Conservation (phyloP, 2,797 vertebrate genomes). For the Myripristis murdjan region DNA sequence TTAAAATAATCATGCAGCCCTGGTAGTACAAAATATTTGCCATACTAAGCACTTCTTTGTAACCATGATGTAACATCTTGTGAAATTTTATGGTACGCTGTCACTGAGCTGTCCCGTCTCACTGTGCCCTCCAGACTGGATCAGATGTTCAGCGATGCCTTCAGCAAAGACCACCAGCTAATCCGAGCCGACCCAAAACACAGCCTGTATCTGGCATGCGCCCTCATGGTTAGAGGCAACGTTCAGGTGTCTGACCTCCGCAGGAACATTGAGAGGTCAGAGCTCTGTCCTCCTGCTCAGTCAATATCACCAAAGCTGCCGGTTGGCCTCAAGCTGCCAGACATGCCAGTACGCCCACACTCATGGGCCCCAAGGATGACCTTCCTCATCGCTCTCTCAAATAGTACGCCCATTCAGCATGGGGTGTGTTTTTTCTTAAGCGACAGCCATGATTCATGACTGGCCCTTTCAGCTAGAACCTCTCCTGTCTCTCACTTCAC, state of each 20-base stretch:
- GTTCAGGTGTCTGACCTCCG: slow-evolving; percentile 96
- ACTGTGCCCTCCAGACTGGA: slow-evolving; percentile 86
- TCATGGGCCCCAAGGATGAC: slow-evolving; percentile 31
- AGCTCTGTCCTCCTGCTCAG: not conserved
- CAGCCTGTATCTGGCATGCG: slow-evolving; percentile 94
- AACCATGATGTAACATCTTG: too few relatives aligned
- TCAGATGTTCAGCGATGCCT: slow-evolving; percentile 98
- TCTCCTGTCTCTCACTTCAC: slow-evolving; percentile 24
- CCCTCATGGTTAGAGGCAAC: slow-evolving; percentile 93
- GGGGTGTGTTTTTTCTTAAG: slow-evolving; percentile 4
- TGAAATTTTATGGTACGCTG: not conserved
- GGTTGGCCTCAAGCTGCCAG: not conserved
- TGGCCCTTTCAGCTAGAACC: slow-evolving; percentile 23
- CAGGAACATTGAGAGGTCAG: slow-evolving; percentile 96
- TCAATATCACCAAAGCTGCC: not conserved
- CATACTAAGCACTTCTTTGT: too few relatives aligned
- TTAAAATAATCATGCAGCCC: too few relatives aligned
- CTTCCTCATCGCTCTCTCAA: slow-evolving; percentile 18
- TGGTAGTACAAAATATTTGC: too few relatives aligned
- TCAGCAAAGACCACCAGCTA: slow-evolving; percentile 95
- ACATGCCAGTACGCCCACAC: slow-evolving; percentile 3
- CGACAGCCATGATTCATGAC: slow-evolving; percentile 26
- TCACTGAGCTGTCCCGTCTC: not conserved
- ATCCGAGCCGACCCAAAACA: slow-evolving; percentile 93
- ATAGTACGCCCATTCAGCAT: slow-evolving; percentile 63